A percentile compares a stretch with the other conserved stretches of the same genome.
phyloP scores from a whole-genome alignment of 1,140 invertebrate genomes.

The Brachionus paranguensis region DNA sequence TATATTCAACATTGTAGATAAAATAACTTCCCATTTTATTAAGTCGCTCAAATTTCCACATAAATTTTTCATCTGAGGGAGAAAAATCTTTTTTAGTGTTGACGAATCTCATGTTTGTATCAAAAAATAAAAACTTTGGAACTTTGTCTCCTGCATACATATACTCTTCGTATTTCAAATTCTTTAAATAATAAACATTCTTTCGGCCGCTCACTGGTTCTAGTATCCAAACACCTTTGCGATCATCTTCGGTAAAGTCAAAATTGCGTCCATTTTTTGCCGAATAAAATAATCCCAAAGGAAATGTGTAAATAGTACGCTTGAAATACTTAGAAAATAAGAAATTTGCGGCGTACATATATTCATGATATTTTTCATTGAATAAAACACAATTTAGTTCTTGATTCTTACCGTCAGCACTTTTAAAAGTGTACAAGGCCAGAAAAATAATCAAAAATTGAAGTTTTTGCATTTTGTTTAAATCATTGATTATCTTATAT shows the following conservation, averaged over 20 bases:
- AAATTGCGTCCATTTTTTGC: conserved; percentile 16
- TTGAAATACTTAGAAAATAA: background rate
- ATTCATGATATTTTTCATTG: conserved; percentile 10
- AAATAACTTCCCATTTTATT: background rate
- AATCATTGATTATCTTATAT: too few species aligned
- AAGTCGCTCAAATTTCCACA: background rate
- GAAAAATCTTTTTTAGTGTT: background rate
- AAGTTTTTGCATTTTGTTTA: background rate
- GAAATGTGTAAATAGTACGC: background rate
- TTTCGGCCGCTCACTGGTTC: background rate
- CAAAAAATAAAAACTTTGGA: background rate
- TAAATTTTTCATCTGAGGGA: background rate
- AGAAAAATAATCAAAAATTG: background rate
- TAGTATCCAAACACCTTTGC: conserved; percentile 13
- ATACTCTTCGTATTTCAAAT: conserved; percentile 16
- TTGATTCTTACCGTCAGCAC: background rate
- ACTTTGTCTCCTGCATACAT: background rate
- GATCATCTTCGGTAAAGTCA: conserved; percentile 19
- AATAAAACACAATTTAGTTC: background rate
- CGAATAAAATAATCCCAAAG: background rate
- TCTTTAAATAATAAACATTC: background rate
- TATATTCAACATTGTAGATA: conserved; percentile 2
- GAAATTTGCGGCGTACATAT: conserved; percentile 4
- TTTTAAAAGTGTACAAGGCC: background rate
- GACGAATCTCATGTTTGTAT: background rate